These are phyloP conservation scores for Hormaphis cornu DNA, from an alignment of 1,140 invertebrate genomes.

Conservation along the genomic window DNA sequence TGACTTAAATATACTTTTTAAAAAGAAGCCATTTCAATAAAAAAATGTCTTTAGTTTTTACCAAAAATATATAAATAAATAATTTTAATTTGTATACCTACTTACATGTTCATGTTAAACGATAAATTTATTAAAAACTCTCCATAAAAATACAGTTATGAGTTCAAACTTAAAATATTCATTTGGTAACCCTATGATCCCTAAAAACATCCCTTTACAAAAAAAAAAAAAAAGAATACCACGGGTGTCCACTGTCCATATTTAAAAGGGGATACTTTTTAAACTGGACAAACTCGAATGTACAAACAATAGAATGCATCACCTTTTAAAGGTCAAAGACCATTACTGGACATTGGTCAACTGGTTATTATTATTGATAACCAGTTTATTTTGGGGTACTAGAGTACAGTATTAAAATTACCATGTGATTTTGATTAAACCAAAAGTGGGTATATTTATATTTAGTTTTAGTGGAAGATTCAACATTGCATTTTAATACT, in stretches of 20 bases:
- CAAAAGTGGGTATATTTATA: neutral
- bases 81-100: no score
- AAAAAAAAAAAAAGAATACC: neutral
- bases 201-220: neutral
- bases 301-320: neutral
- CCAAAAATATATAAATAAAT: no score
- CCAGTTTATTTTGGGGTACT: neutral
- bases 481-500: no score
- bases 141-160: neutral
- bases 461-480: no score
- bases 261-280: neutral
- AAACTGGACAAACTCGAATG: slow-evolving; percentile 12
- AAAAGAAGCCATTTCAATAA: no score
- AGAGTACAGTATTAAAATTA: neutral
- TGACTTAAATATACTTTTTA: no score
- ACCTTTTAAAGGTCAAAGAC: slow-evolving; percentile 1
- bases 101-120: no score
- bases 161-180: no score
- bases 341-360: slow-evolving; percentile 8
- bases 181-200: neutral
- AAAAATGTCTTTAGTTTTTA: no score
- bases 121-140: no score
- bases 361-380: slow-evolving; percentile 1
- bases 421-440: neutral
- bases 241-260: neutral